Base-by-base conservation (phyloP, 2,888 invertebrate species). In the Dasypolia templi region DNA sequence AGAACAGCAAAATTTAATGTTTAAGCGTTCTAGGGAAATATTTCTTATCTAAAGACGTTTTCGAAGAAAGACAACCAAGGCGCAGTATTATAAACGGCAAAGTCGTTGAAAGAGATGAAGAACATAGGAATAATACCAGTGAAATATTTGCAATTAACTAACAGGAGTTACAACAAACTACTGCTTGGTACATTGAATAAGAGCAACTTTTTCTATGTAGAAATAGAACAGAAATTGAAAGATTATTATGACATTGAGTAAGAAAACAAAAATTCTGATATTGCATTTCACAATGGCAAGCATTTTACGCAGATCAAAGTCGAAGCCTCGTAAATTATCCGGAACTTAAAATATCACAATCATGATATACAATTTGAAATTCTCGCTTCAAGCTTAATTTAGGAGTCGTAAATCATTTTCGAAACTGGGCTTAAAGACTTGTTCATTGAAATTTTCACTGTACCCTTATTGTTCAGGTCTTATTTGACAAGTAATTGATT, bases 401-500 rank as follows among this genome's bases (percentile, higher is more conserved):
- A 71, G 68, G 53, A 58, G 68, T 68, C 64, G 39, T 82, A 83
- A 82, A 82, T 82, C 72, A 76, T 65, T 75, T 32, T 4, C 17
- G 29, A 65, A 83, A 83, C 75, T 55, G 55, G 39, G 11, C 49
- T 49, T 62, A 65, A 68, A 72, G 67, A 68, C 71, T 72, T 83
- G 65, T 46, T 80, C 58, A 82, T 76, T 82, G 81, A 83, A 79
- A 83, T 72, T 76, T 80, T 55, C 76, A 76, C 62, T 68, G 72
- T 56, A 32, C 32, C 32, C 22, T 71, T 80, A 83, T 80, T 82
- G 76, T 82, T 69, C 17, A 26, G 39, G 53, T 62, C 53, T 56
- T 75, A 72, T 82, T 82, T 82, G 83, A 83, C 83, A 76, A 49
- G 64, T 39, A 66, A 82, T 69, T 83, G 81, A 82, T 76, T 80